Evolutionary conservation across 2,113 vertebrate species (phyloP).

Genomic region (Perca flavescens): DNA sequence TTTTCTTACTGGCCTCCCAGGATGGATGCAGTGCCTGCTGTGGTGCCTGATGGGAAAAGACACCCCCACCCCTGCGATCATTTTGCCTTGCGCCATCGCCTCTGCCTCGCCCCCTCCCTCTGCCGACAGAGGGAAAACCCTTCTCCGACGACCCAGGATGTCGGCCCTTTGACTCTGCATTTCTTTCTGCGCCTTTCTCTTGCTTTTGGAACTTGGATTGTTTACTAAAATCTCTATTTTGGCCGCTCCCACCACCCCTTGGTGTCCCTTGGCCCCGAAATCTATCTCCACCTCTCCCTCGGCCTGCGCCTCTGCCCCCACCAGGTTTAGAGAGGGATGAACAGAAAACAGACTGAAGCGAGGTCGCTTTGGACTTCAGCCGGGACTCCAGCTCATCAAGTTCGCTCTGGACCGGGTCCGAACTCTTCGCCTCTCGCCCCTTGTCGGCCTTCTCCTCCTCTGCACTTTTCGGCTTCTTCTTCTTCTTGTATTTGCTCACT

Average conservation of each 20-base stretch:
- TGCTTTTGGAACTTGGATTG: conserved; percentile 44
- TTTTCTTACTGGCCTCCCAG: conserved; percentile 95
- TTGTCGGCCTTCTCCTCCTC: conserved; percentile 27
- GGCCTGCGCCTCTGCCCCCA: conserved; percentile 25
- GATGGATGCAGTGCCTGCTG: conserved; percentile 93
- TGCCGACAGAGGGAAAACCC: conserved; percentile 5
- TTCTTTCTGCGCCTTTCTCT: conserved; percentile 3
- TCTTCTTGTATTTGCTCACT: conserved; percentile 89
- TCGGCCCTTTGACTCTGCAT: conserved; percentile 21
- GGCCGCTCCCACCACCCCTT: neutral
- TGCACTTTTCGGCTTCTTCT: conserved; percentile 55
- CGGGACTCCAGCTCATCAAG: conserved; percentile 67
- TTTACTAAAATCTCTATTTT: conserved; percentile 38
- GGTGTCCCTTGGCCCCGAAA: conserved; percentile 36
- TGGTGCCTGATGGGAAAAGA: conserved; percentile 63
- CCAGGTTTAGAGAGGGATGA: conserved; percentile 80
- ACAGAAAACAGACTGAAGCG: conserved; percentile 90
- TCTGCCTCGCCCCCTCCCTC: conserved; percentile 52
- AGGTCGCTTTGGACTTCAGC: conserved; percentile 66
- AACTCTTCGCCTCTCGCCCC: neutral
- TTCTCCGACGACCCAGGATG: neutral
- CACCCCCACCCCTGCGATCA: conserved; percentile 24
- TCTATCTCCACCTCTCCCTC: conserved; percentile 38
- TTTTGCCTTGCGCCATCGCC: conserved; percentile 19
- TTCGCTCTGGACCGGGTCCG: conserved; percentile 39